A percentile compares a stretch with the other conserved stretches of the same genome.
Conservation (phyloP, 2,797 vertebrate species). For the Sebastes oblongus region DNA sequence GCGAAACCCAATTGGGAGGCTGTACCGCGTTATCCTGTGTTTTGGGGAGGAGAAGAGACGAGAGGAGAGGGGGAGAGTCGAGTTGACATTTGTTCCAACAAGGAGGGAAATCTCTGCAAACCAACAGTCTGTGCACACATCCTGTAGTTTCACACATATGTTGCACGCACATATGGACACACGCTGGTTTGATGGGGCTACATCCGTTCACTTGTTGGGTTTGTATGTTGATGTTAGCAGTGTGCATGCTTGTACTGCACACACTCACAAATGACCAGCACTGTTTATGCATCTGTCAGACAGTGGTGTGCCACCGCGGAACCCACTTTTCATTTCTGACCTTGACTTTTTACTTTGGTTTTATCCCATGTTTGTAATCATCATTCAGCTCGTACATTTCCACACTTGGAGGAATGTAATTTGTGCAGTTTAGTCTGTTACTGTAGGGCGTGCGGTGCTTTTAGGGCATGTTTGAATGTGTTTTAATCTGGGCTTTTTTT, state of each 20-base stretch:
- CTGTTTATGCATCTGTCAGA: conserved; percentile 49
- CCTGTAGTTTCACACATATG: conserved; percentile 43
- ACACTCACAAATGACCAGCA: conserved; percentile 28
- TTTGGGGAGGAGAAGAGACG: conserved; percentile 74
- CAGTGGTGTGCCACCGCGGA: conserved; percentile 18
- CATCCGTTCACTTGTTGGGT: conserved; percentile 46
- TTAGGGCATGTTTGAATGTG: conserved; percentile 15
- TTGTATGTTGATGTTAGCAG: conserved; percentile 31
- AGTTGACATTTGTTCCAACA: conserved; percentile 80
- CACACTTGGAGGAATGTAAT: background rate
- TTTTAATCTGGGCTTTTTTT: conserved; percentile 23
- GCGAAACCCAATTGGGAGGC: conserved; percentile 84
- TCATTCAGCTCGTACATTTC: background rate
- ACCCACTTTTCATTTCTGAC: conserved; percentile 11
- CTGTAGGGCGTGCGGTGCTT: background rate
- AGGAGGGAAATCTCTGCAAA: conserved; percentile 64
- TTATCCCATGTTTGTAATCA: conserved; percentile 18
- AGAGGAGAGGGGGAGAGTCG: conserved; percentile 44
- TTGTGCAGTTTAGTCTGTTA: background rate
- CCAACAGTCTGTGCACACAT: conserved; percentile 45
- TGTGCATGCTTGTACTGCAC: conserved; percentile 5
- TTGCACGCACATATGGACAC: conserved; percentile 23
- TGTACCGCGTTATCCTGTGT: conserved; percentile 79
- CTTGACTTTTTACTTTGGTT: conserved; percentile 21
- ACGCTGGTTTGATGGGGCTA: conserved; percentile 41